Percentiles rank a stretch among this genome's conserved stretches.
phyloP scores from a whole-genome alignment of 1,140 invertebrate species.

The Neotoxoptera formosana region DNA sequence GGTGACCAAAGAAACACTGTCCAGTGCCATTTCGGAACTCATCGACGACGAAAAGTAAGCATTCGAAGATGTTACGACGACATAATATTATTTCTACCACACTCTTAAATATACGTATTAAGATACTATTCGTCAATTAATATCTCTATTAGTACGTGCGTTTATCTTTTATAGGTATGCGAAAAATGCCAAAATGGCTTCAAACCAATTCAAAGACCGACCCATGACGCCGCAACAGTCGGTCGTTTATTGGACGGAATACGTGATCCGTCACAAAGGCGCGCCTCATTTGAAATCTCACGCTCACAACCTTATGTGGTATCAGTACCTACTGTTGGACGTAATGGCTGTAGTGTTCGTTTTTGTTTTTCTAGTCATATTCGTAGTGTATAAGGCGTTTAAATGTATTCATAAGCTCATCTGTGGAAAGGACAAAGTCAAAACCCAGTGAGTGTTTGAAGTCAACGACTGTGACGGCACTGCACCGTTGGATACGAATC shows the following conservation, averaged over 20 bases:
- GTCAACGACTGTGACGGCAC: too few species aligned
- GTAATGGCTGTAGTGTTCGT: not conserved
- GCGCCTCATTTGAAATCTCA: slow-evolving; percentile 68
- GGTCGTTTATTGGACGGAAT: slow-evolving; percentile 72
- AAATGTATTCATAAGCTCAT: not conserved
- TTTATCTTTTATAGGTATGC: slow-evolving; percentile 18
- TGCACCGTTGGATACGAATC: not conserved
- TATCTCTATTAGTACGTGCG: too few species aligned
- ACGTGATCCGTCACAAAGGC: slow-evolving; percentile 69
- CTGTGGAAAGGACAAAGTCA: not conserved
- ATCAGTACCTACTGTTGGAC: slow-evolving; percentile 71
- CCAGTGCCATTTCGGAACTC: not conserved
- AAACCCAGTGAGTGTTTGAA: not conserved
- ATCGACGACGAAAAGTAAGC: slow-evolving; percentile 27
- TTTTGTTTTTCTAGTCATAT: not conserved
- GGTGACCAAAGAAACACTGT: slow-evolving; percentile 62
- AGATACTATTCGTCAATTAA: too few species aligned
- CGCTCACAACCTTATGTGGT: slow-evolving; percentile 68
- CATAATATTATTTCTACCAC: not conserved
- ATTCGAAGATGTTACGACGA: not conserved
- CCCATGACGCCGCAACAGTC: slow-evolving; percentile 65
- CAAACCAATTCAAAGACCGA: slow-evolving; percentile 61
- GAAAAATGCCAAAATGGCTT: slow-evolving; percentile 55
- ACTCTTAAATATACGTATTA: too few species aligned
- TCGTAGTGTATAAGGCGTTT: not conserved